A percentile compares a stretch with the other conserved stretches of the same genome.
phyloP scores from a whole-genome alignment of 2,888 invertebrate species.

The Plebejus anna region DNA sequence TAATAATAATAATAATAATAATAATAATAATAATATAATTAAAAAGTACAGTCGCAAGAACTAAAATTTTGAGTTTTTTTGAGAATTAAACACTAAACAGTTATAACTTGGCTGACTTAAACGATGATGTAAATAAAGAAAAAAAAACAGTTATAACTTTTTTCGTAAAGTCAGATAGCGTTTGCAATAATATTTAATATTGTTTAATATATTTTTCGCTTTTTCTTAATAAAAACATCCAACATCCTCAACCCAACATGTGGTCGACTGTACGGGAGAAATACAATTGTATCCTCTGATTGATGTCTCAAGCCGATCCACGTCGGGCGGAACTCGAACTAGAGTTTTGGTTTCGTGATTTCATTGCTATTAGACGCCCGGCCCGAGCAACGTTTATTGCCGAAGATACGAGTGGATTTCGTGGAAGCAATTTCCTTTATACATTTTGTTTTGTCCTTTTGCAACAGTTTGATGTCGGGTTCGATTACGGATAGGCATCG shows the following conservation, averaged over 20 bases:
- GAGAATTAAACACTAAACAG: no score
- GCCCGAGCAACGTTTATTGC: constrained; percentile 75
- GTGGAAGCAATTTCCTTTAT: constrained; percentile 81
- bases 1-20: no score
- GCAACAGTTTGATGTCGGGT: constrained; percentile 77
- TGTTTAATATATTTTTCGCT: no score
- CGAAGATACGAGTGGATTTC: constrained; percentile 79
- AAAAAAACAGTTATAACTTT: no score
- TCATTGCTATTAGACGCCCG: constrained; percentile 78
- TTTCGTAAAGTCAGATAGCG: no score
- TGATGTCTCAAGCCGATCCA: constrained; percentile 50
- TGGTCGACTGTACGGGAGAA: neutral
- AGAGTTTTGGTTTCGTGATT: constrained; percentile 79
- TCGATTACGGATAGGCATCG: constrained; percentile 69
- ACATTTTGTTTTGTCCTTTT: constrained; percentile 80
- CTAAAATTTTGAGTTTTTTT: no score
- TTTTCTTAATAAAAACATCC: neutral
- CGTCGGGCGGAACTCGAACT: constrained; percentile 48
- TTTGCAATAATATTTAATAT: no score
- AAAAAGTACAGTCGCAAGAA: no score
- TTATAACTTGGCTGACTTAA: no score
- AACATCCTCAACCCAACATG: neutral
- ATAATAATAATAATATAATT: no score
- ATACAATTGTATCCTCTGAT: constrained; percentile 45
- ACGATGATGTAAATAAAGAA: no score